phyloP scores from a whole-genome alignment of 2,113 vertebrate genomes.

The Arenaria interpres region DNA sequence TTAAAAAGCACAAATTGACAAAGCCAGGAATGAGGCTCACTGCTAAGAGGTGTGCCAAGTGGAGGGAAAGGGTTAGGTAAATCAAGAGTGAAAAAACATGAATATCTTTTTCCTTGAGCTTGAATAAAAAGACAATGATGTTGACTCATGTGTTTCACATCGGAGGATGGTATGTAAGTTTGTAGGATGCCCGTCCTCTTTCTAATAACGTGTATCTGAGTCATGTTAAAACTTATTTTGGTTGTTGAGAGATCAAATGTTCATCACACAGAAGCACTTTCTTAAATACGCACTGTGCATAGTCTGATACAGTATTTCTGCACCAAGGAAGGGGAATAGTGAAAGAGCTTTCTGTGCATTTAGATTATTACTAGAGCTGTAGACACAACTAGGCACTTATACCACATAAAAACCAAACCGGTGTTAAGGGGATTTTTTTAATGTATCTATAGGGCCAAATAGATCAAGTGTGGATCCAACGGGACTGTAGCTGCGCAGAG shows the following conservation, averaged over 20 bases:
- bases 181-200: not conserved
- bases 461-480: not conserved
- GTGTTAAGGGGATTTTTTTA: not conserved
- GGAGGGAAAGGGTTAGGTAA: not conserved
- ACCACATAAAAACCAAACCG: not conserved
- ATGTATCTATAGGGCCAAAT: rapidly evolving
- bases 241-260: not conserved
- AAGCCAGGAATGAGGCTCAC: not conserved
- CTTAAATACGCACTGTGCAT: not conserved
- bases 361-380: not conserved
- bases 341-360: not conserved
- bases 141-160: not conserved
- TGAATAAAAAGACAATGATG: not conserved
- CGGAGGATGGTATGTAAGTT: not conserved
- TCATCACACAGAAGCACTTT: not conserved
- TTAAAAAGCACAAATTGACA: not conserved
- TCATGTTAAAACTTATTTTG: not conserved
- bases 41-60: not conserved
- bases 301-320: rapidly evolving
- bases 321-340: not conserved
- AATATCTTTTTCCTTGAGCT: not conserved
- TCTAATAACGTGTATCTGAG: not conserved
- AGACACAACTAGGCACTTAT: not conserved
- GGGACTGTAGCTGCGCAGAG: not conserved
- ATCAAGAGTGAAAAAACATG: not conserved